Conservation (phyloP, 2,888 invertebrate genomes). For the Drosophila multiciliata region DNA sequence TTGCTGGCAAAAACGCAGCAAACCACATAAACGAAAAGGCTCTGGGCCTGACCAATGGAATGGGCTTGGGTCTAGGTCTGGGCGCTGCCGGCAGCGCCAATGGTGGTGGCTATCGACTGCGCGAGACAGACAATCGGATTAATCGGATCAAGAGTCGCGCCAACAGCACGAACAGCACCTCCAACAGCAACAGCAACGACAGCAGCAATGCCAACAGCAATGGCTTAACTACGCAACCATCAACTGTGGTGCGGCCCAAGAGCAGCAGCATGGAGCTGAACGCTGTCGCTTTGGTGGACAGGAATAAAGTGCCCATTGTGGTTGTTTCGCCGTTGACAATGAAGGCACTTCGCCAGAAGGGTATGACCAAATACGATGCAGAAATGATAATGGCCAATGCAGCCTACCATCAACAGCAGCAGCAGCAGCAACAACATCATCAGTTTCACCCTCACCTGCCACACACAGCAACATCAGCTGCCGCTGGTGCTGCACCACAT, state of each 20-base stretch:
- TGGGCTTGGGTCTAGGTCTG: constrained; percentile 58
- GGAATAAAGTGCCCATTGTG: constrained; percentile 71
- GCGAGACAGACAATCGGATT: constrained; percentile 97
- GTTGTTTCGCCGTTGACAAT: constrained; percentile 88
- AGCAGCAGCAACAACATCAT: constrained; percentile 59
- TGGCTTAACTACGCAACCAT: constrained; percentile 66
- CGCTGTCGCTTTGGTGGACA: constrained; percentile 55
- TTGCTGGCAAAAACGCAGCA: constrained; percentile 86
- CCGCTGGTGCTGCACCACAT: constrained; percentile 18
- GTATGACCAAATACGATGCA: constrained; percentile 94
- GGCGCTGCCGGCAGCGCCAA: constrained; percentile 71
- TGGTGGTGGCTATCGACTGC: constrained; percentile 91
- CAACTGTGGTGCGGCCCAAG: constrained; percentile 55
- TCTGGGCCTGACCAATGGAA: constrained; percentile 51
- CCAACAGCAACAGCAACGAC: constrained; percentile 81
- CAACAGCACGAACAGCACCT: constrained; percentile 84
- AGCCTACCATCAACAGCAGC: constrained; percentile 76
- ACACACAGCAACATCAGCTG: constrained; percentile 55
- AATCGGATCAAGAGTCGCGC: constrained; percentile 91
- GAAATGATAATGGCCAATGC: constrained; percentile 91
- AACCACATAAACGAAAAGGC: constrained; percentile 66
- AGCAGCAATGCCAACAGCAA: constrained; percentile 70
- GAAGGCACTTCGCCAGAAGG: constrained; percentile 93
- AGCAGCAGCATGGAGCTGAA: constrained; percentile 82
- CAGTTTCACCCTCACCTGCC: constrained; percentile 53